These are phyloP conservation scores for Nebria salina DNA, from an alignment of 2,888 invertebrate species.

Conservation along the genomic window DNA sequence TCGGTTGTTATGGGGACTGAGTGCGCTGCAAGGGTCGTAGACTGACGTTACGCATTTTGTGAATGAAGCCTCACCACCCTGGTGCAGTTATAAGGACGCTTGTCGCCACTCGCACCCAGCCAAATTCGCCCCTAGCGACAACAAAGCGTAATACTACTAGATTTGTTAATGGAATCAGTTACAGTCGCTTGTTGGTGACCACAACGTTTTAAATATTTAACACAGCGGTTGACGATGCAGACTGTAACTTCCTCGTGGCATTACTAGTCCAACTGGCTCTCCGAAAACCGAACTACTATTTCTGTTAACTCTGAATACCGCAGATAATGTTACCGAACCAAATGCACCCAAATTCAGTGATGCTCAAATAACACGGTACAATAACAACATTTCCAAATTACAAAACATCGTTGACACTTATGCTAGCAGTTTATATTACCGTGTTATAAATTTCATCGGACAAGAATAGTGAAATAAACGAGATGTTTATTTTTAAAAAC, in stretches of 20 bases:
- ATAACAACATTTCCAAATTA: not conserved
- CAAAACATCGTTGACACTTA: not conserved
- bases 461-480: not conserved
- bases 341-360: not conserved
- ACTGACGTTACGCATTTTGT: slow-evolving; percentile 53
- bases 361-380: not conserved
- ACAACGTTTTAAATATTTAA: slow-evolving; percentile 33
- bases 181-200: slow-evolving; percentile 34
- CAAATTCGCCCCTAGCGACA: slow-evolving; percentile 47
- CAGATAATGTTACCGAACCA: not conserved
- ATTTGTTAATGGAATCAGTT: slow-evolving; percentile 46
- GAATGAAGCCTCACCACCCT: slow-evolving; percentile 52
- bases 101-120: slow-evolving; percentile 27
- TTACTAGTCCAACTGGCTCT: not conserved
- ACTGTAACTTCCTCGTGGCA: slow-evolving; percentile 3
- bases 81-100: slow-evolving; percentile 46
- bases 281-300: not conserved
- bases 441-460: not conserved
- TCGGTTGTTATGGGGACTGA: not conserved
- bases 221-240: slow-evolving; percentile 10
- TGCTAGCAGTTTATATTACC: too few relatives aligned
- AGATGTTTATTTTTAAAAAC: not conserved
- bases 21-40: slow-evolving; percentile 50
- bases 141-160: slow-evolving; percentile 47
- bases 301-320: not conserved